phyloP scores from a whole-genome alignment of 92 coral and sea anemone species.

The Umimayanthus kanabou region DNA sequence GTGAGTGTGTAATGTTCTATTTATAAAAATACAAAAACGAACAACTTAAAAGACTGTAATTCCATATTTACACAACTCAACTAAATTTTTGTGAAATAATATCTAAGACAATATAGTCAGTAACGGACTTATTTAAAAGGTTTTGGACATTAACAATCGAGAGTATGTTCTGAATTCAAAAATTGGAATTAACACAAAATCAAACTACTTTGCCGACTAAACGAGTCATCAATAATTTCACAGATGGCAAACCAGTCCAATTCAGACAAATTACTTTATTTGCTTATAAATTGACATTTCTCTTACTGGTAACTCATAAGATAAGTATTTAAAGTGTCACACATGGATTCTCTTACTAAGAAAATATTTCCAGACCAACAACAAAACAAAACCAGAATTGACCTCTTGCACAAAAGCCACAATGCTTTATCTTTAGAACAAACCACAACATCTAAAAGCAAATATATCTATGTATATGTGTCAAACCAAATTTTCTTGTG shows the following conservation, averaged over 20 bases:
- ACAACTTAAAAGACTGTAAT: not conserved
- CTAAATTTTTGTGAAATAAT: not conserved
- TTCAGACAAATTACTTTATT: not conserved
- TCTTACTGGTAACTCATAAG: not conserved
- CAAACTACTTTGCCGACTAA: not conserved
- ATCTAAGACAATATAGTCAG: not conserved
- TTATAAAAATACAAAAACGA: not conserved
- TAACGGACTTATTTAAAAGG: no score
- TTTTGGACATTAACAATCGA: not conserved
- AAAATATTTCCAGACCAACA: not conserved
- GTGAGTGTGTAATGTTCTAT: slow-evolving; percentile 20
- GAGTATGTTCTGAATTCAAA: not conserved
- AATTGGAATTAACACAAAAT: not conserved
- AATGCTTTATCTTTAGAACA: not conserved
- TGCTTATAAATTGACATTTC: not conserved
- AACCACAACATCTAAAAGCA: not conserved
- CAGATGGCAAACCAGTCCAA: not conserved
- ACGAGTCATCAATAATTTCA: not conserved
- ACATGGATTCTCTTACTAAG: not conserved
- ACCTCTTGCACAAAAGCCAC: not conserved
- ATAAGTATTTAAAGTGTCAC: no score
- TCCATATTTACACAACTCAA: not conserved
- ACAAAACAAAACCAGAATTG: slow-evolving; percentile 3
- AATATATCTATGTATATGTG: no score
- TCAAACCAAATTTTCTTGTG: no score